Percentiles rank a stretch among this genome's conserved stretches.
phyloP scores from a whole-genome alignment of 2,797 vertebrate genomes.

The Dromococcyx pavoninus region DNA sequence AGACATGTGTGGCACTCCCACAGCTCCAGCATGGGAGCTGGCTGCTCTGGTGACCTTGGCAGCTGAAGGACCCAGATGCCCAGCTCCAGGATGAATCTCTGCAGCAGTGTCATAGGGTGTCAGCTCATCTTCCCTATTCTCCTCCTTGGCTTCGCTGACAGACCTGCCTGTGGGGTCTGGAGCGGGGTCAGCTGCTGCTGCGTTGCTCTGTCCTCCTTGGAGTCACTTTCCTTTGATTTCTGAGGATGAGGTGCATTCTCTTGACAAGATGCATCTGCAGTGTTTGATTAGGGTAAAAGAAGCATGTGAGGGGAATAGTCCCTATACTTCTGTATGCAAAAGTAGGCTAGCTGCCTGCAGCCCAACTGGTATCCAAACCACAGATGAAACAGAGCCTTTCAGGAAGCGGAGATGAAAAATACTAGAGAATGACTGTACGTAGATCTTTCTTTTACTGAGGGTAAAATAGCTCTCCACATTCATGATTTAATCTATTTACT shows the following conservation, averaged over 20 bases:
- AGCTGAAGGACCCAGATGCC: slow-evolving; percentile 68
- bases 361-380: slow-evolving; percentile 14
- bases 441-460: not conserved
- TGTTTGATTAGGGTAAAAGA: slow-evolving; percentile 50
- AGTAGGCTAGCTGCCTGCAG: slow-evolving; percentile 8
- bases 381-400: slow-evolving; percentile 17
- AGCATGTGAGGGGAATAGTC: not conserved
- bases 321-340: not conserved
- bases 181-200: slow-evolving; percentile 57
- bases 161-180: slow-evolving; percentile 67
- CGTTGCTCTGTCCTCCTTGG: slow-evolving; percentile 45
- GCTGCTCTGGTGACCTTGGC: slow-evolving; percentile 41
- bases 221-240: slow-evolving; percentile 67
- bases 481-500: not conserved
- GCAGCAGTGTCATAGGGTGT: slow-evolving; percentile 51
- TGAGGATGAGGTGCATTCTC: slow-evolving; percentile 53
- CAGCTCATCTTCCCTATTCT: slow-evolving; percentile 38
- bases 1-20: not conserved
- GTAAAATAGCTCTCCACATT: not conserved
- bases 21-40: slow-evolving; percentile 10
- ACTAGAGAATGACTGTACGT: not conserved
- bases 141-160: slow-evolving; percentile 31
- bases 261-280: slow-evolving; percentile 69
- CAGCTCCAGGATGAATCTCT: slow-evolving; percentile 58
- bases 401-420: slow-evolving; percentile 30